Conservation (phyloP, 2,888 invertebrate species). For the Drosophila planitibia region DNA sequence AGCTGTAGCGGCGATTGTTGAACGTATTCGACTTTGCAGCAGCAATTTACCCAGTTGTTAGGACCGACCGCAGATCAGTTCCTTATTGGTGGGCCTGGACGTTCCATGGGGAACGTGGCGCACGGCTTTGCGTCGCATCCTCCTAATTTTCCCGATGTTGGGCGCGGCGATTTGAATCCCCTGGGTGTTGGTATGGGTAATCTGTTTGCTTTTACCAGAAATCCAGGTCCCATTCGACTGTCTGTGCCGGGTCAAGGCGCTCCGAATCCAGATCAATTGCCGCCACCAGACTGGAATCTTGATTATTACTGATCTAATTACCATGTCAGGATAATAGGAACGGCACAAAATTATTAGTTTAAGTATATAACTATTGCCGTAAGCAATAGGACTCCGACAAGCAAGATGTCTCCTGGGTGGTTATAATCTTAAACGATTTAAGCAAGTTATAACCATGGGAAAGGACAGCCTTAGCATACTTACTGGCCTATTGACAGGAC, state of each 20-base stretch:
- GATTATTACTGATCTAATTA: slow-evolving; percentile 74
- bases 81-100: too few relatives aligned
- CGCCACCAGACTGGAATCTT: slow-evolving; percentile 87
- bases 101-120: too few relatives aligned
- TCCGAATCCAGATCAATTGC: slow-evolving; percentile 90
- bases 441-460: too few relatives aligned
- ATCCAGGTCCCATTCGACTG: neutral
- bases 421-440: too few relatives aligned
- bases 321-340: neutral
- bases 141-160: neutral
- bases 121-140: too few relatives aligned
- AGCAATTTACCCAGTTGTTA: neutral
- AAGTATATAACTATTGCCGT: neutral
- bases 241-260: slow-evolving; percentile 44
- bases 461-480: too few relatives aligned
- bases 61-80: neutral
- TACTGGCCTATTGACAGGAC: too few relatives aligned
- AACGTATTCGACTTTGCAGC: neutral
- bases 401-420: too few relatives aligned
- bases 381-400: too few relatives aligned
- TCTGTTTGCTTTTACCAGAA: neutral
- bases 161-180: neutral
- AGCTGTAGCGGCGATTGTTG: too few relatives aligned
- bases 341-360: slow-evolving; percentile 6
- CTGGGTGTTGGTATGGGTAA: too few relatives aligned